Percentiles rank a stretch among this genome's conserved stretches.
Evolutionary conservation across 2,888 invertebrate genomes (phyloP).

Genomic region (Reticulitermes lucifugus): DNA sequence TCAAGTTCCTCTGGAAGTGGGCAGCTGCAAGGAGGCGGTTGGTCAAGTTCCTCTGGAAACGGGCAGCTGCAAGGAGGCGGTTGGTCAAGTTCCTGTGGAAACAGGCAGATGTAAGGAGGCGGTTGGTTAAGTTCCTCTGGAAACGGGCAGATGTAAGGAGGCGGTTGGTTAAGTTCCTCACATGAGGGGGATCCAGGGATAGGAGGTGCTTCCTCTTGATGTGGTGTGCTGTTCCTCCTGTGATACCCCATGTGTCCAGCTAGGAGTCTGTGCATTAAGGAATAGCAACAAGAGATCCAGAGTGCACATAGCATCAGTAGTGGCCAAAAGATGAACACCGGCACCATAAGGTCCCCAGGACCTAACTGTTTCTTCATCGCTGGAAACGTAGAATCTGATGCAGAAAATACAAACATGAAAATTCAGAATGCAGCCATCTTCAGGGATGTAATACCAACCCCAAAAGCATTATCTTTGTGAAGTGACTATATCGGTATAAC

Average conservation of each 20-base stretch:
- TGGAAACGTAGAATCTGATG: constrained; percentile 55
- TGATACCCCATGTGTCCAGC: constrained; percentile 41
- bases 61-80: no score
- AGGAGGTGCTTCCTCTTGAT: constrained; percentile 19
- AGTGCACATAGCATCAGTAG: constrained; percentile 77
- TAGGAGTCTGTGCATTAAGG: constrained; percentile 59
- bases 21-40: no score
- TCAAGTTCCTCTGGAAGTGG: no score
- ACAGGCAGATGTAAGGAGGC: constrained; percentile 41
- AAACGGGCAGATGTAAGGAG: no score
- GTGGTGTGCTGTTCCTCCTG: constrained; percentile 56
- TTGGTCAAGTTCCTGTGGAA: constrained; percentile 20
- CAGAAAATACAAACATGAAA: not conserved
- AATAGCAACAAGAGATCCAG: constrained; percentile 68
- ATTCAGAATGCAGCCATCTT: no score
- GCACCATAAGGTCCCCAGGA: no score
- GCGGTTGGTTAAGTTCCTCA: constrained; percentile 7
- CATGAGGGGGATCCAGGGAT: constrained; percentile 54
- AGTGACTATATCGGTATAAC: no score
- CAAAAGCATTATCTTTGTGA: no score
- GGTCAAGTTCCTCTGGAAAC: no score
- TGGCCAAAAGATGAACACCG: constrained; percentile 77
- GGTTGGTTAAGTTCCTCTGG: constrained; percentile 43
- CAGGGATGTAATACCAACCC: no score
- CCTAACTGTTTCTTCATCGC: constrained; percentile 62